Percentiles rank a stretch among this genome's conserved stretches.
These are phyloP conservation scores for Patella vulgata DNA, from an alignment of 1,140 invertebrate species.

Conservation along the genomic window DNA sequence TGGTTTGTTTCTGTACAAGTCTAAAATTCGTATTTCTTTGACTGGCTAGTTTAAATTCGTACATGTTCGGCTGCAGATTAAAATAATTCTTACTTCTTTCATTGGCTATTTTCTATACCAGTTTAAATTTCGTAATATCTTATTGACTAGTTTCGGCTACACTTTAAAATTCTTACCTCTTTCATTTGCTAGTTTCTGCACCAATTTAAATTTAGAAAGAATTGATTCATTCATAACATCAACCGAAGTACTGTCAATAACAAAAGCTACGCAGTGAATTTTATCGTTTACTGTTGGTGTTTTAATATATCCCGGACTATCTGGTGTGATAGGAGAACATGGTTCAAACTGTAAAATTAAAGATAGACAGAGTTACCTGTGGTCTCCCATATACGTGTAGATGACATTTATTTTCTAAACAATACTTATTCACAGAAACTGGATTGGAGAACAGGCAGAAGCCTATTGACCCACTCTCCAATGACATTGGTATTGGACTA, in stretches of 20 bases:
- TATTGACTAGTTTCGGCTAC: conserved; percentile 14
- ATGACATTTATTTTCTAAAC: too few relatives aligned
- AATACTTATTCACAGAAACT: too few relatives aligned
- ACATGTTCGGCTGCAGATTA: too few relatives aligned
- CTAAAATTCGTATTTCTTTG: too few relatives aligned
- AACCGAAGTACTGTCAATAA: conserved; percentile 24
- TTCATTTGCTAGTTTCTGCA: conserved; percentile 14
- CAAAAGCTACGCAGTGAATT: conserved; percentile 25
- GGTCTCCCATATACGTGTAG: background rate
- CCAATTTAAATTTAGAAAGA: conserved; percentile 19
- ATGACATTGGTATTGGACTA: too few relatives aligned
- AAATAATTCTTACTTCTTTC: conserved; percentile 10
- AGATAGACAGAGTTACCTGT: background rate
- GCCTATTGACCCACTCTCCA: too few relatives aligned
- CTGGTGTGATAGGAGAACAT: conserved; percentile 14
- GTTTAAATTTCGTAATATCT: conserved; percentile 20
- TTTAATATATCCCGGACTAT: conserved; percentile 15
- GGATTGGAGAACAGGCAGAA: too few relatives aligned
- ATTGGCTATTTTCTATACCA: conserved; percentile 13
- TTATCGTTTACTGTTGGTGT: conserved; percentile 20
- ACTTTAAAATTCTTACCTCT: too few relatives aligned
- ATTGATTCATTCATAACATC: conserved; percentile 19
- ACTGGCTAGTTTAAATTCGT: background rate
- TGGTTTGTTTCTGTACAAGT: too few relatives aligned
- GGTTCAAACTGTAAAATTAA: conserved; percentile 8